Evolutionary conservation across 1,140 invertebrate genomes (phyloP), one percentile per base, ranked within the genome.

Genomic region (Procambarus clarkii): DNA sequence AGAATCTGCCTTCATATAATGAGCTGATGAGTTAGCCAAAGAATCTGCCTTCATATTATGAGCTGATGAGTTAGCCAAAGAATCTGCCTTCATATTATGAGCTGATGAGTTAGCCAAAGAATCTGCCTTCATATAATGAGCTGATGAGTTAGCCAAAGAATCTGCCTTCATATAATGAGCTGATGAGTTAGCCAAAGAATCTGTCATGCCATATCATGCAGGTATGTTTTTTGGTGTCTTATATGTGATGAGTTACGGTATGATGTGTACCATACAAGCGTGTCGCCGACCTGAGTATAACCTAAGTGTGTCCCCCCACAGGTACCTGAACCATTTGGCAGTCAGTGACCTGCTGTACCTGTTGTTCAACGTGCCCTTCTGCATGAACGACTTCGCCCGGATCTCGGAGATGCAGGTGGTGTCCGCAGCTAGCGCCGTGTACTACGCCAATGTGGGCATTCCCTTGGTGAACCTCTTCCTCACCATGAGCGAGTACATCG

Each of bases 261-360:
- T 21, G 60, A 15, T 3, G 0, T 58, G 4, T 58, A 21, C 9
- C 13, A 21, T 11, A 11, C 15, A 64, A 21, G 1, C 18, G 13
- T 64, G 3, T 18, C 15, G 54, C 18, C 0, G 13, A 64, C 9
- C 60, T 15, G 60, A 15, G 60, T 64, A 15, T 64, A 21, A 50
- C 69, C 44, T 48, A 48, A n/a, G 24, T 64, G 1, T 21, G 18
- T 64, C 11, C 92, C 93, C 91, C 21, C 93, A 89, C 92, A 93
- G 93, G 60, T 94, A 94, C 86, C 92, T 94, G n/a, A 93, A 93
- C 45, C 93, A 94, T 93, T 92, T 94, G 11, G 94, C 94, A 45
- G 93, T 94, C 21, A 94, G 93, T 0, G 94, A 94, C 79, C 91
- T 94, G 13, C 82, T 93, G 44, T 92, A 93, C 48, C 92, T 94